These are phyloP conservation scores for Cataglyphis cursor DNA, from an alignment of 2,888 invertebrate species.

Conservation along the genomic window DNA sequence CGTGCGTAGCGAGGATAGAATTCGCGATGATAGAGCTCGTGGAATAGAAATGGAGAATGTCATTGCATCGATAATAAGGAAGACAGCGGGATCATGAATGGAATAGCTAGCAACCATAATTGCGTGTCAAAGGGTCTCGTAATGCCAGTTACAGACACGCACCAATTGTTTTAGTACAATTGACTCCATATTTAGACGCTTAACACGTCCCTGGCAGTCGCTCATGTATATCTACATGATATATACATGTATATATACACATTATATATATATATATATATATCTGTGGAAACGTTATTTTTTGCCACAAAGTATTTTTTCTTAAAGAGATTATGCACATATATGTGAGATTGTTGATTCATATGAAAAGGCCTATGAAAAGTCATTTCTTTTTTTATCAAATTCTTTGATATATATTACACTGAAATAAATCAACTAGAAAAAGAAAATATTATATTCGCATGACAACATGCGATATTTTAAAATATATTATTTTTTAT, in stretches of 20 bases:
- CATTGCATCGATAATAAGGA: slow-evolving; percentile 16
- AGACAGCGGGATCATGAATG: background rate
- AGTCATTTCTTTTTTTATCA: background rate
- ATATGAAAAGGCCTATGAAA: background rate
- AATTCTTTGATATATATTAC: background rate
- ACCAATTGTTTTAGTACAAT: slow-evolving; percentile 16
- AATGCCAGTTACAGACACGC: slow-evolving; percentile 3
- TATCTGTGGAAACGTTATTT: background rate
- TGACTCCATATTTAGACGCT: background rate
- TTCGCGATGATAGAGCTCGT: background rate
- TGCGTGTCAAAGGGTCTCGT: slow-evolving; percentile 5
- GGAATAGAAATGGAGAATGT: background rate
- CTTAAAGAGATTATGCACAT: background rate
- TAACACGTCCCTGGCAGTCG: background rate
- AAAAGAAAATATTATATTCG: background rate
- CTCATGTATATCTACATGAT: background rate
- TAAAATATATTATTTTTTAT: background rate
- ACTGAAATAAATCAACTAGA: background rate
- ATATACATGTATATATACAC: background rate
- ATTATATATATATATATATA: no score
- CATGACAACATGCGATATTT: background rate
- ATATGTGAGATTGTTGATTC: background rate
- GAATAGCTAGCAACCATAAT: slow-evolving; percentile 6
- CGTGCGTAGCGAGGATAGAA: background rate
- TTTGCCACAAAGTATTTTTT: background rate